phyloP scores from a whole-genome alignment of 2,888 invertebrate species.

The Hypomecis punctinalis region DNA sequence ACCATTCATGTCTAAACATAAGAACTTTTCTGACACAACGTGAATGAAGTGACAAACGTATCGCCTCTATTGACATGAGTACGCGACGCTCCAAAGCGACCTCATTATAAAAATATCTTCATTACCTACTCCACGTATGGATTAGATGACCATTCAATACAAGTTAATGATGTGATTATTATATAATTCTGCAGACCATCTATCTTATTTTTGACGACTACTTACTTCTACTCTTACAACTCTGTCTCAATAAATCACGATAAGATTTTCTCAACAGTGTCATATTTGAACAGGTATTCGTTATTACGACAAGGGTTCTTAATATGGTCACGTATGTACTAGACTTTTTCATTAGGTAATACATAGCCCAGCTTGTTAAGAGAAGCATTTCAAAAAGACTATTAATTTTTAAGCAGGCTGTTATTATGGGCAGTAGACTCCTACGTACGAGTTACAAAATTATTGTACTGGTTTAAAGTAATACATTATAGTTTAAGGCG shows the following conservation, averaged over 20 bases:
- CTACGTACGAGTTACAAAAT: slow-evolving; percentile 17
- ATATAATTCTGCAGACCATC: slow-evolving; percentile 33
- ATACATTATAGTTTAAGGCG: slow-evolving; percentile 13
- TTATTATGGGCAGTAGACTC: slow-evolving; percentile 26
- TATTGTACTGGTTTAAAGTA: slow-evolving; percentile 17
- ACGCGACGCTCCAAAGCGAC: slow-evolving; percentile 17
- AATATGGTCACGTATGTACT: slow-evolving; percentile 1
- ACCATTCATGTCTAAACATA: no score
- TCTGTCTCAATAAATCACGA: slow-evolving; percentile 4
- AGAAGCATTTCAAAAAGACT: slow-evolving; percentile 23
- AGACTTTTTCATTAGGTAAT: slow-evolving; percentile 30
- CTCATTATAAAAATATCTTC: slow-evolving; percentile 32
- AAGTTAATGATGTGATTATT: slow-evolving; percentile 38
- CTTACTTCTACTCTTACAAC: not conserved
- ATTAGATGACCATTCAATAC: slow-evolving; percentile 31
- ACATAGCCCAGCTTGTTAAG: slow-evolving; percentile 18
- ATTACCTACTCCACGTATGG: slow-evolving; percentile 33
- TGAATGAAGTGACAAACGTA: not conserved
- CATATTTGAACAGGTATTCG: not conserved
- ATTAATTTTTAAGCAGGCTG: slow-evolving; percentile 25
- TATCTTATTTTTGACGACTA: slow-evolving; percentile 14
- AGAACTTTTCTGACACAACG: no score
- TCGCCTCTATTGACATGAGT: slow-evolving; percentile 3
- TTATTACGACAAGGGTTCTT: slow-evolving; percentile 14
- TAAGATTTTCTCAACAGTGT: not conserved